Conservation (phyloP, 2,797 vertebrate species). For the Argentina silus region DNA sequence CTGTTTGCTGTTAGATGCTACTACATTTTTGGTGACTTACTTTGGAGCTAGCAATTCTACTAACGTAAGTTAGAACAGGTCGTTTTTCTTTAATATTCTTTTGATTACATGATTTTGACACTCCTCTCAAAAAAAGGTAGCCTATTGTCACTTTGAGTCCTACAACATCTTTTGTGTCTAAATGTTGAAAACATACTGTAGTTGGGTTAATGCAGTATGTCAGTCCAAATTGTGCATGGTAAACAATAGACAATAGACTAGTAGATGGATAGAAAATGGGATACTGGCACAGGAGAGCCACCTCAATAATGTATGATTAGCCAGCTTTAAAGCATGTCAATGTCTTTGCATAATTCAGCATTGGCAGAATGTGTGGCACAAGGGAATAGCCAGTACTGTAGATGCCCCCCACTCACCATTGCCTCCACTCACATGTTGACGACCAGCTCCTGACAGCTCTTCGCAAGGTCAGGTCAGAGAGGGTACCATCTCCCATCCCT, state of each 20-base stretch:
- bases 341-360: conserved; percentile 64
- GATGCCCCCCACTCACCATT: conserved; percentile 8
- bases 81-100: too few relatives aligned
- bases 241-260: conserved; percentile 14
- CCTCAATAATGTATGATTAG: conserved; percentile 55
- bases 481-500: conserved; percentile 27
- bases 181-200: too few relatives aligned
- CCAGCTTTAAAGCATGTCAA: conserved; percentile 52
- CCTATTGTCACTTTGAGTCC: too few relatives aligned
- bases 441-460: conserved; percentile 34
- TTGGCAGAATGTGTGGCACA: conserved; percentile 43
- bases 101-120: too few relatives aligned
- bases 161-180: too few relatives aligned
- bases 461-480: conserved; percentile 51
- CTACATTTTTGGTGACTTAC: too few relatives aligned
- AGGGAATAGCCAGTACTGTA: conserved; percentile 50
- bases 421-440: conserved; percentile 20
- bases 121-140: too few relatives aligned
- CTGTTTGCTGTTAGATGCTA: too few relatives aligned
- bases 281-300: conserved; percentile 26
- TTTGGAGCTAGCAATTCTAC: too few relatives aligned
- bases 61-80: too few relatives aligned
- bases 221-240: conserved; percentile 8
- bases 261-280: conserved; percentile 15
- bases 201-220: background rate